These are phyloP conservation scores for Nasalis larvatus DNA, from an alignment of 2,113 vertebrate genomes.

Conservation along the genomic window DNA sequence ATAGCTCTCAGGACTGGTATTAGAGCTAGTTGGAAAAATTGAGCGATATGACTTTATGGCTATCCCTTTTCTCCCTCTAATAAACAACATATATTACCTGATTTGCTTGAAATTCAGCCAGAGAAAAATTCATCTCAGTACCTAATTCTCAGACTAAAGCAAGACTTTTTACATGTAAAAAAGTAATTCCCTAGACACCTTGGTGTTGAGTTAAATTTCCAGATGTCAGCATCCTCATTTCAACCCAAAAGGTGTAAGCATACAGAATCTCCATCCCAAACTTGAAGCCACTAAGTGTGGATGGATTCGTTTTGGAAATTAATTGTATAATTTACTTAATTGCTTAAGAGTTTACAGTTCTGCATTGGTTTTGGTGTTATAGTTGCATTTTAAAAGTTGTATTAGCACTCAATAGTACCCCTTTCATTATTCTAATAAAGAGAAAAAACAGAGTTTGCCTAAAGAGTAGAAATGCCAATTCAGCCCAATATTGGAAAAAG, in stretches of 20 bases:
- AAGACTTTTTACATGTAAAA: neutral
- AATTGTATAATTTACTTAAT: neutral
- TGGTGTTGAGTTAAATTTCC: neutral
- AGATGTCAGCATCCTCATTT: neutral
- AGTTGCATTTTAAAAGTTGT: neutral
- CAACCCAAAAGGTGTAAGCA: neutral
- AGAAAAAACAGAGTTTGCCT: neutral
- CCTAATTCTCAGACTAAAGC: neutral
- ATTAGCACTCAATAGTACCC: neutral
- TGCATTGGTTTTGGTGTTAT: neutral
- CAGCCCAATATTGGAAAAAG: neutral
- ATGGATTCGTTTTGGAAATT: neutral
- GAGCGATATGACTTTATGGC: neutral
- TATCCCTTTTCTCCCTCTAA: neutral
- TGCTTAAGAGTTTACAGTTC: neutral
- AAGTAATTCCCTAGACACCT: neutral
- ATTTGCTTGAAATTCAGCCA: neutral
- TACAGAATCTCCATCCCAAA: rapidly evolving
- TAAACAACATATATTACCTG: neutral
- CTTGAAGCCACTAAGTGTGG: neutral
- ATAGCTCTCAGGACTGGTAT: neutral
- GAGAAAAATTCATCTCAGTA: neutral
- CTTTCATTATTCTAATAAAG: neutral
- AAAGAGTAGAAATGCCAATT: neutral
- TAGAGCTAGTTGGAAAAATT: neutral